Evolutionary conservation across 2,113 vertebrate species (phyloP).

Genomic region (Anas platyrhynchos): DNA sequence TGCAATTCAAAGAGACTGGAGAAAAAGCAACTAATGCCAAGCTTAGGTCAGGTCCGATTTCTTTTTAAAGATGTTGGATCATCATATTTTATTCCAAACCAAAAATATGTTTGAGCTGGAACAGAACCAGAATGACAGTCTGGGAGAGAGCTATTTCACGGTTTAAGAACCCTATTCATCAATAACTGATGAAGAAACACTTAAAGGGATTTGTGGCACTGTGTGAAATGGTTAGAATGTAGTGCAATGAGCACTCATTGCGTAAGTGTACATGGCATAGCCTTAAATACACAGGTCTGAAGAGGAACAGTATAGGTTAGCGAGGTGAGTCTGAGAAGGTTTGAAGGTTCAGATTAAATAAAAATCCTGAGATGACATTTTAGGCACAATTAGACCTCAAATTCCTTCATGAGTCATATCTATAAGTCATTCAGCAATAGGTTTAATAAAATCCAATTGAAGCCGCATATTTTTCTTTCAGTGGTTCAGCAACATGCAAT

Average conservation of each 20-base stretch:
- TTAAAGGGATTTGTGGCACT: not conserved
- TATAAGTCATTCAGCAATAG: not conserved
- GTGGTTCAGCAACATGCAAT: not conserved
- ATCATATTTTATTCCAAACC: conserved; percentile 33
- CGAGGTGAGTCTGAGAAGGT: not conserved
- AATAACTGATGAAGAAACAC: conserved; percentile 10
- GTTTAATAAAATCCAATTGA: not conserved
- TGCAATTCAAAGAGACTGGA: conserved; percentile 57
- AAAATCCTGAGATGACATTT: not conserved
- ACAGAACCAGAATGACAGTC: conserved; percentile 45
- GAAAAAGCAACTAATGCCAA: conserved; percentile 61
- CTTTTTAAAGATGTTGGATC: conserved; percentile 53
- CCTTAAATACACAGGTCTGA: not conserved
- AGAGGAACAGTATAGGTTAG: not conserved
- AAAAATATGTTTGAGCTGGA: conserved; percentile 69
- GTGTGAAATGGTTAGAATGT: not conserved
- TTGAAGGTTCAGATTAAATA: not conserved
- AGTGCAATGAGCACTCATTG: not conserved
- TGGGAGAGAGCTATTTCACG: conserved; percentile 2
- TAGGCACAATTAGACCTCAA: not conserved
- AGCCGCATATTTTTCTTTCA: not conserved
- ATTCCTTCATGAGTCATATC: not conserved
- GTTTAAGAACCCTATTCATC: not conserved
- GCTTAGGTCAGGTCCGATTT: conserved; percentile 47
- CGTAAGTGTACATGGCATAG: not conserved